Evolutionary conservation across 2,113 vertebrate species (phyloP).

Genomic region (Pavo muticus): DNA sequence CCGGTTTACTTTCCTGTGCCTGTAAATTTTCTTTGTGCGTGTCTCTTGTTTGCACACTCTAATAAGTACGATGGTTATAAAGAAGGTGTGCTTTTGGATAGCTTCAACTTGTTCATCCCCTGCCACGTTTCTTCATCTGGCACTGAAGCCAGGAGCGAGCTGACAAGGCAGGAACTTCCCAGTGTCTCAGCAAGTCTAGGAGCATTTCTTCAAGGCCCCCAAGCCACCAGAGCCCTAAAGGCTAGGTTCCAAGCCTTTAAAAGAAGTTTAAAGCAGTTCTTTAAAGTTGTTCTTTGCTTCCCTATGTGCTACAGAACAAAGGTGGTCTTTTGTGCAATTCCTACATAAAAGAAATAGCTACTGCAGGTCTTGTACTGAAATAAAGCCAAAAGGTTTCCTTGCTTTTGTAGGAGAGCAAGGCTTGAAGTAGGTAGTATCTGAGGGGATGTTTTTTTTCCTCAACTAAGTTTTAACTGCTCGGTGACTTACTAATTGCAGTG

Average conservation of each 20-base stretch:
- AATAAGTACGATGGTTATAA: background rate
- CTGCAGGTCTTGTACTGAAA: background rate
- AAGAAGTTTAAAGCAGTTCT: background rate
- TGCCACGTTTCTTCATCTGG: background rate
- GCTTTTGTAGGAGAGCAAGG: background rate
- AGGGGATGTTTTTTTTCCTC: background rate
- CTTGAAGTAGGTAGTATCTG: background rate
- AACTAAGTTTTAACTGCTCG: background rate
- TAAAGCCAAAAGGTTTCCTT: background rate
- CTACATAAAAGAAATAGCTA: background rate
- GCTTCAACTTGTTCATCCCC: background rate
- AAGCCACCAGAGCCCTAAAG: background rate
- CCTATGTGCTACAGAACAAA: background rate
- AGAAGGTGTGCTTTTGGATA: background rate
- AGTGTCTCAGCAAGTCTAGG: background rate
- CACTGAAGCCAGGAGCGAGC: background rate
- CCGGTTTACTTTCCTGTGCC: background rate
- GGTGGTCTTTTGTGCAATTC: background rate
- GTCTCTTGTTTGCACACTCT: background rate
- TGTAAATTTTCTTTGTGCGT: conserved; percentile 18
- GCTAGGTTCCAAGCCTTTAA: background rate
- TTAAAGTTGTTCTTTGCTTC: background rate
- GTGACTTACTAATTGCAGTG: background rate
- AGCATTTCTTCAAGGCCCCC: background rate
- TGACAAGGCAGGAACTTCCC: background rate